Percentiles rank a stretch among this genome's conserved stretches.
These are phyloP conservation scores for Urocyon cinereoargenteus DNA, from an alignment of 2,797 vertebrate species.

Conservation along the genomic window DNA sequence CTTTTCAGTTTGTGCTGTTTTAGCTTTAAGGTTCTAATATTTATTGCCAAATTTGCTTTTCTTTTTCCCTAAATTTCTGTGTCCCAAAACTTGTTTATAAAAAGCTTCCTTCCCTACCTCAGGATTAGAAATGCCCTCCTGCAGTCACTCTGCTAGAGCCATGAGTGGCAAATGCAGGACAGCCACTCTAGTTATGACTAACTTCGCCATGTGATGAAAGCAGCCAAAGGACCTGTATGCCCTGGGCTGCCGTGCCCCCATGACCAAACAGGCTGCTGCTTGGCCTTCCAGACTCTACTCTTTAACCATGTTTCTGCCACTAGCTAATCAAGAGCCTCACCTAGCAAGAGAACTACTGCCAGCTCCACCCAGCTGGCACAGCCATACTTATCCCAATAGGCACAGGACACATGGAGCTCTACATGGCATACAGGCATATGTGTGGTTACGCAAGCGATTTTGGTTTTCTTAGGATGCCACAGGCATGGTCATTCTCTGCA, in stretches of 20 bases:
- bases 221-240: too few species aligned
- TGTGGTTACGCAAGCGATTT: neutral
- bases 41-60: neutral
- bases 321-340: neutral
- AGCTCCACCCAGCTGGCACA: neutral
- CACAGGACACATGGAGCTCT: neutral
- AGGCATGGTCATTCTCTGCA: neutral
- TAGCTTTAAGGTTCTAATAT: neutral
- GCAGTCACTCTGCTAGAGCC: neutral
- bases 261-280: neutral
- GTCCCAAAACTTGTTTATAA: neutral
- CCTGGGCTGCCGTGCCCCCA: neutral
- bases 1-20: neutral
- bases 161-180: neutral
- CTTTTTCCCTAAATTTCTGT: neutral
- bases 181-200: neutral
- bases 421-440: neutral
- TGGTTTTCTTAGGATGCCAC: neutral
- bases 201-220: neutral
- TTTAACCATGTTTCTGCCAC: neutral
- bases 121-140: neutral
- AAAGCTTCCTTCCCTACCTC: neutral
- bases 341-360: too few species aligned
- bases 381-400: neutral
- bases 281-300: neutral